Conservation (phyloP, 2,888 invertebrate genomes). For the Operophtera brumata region DNA sequence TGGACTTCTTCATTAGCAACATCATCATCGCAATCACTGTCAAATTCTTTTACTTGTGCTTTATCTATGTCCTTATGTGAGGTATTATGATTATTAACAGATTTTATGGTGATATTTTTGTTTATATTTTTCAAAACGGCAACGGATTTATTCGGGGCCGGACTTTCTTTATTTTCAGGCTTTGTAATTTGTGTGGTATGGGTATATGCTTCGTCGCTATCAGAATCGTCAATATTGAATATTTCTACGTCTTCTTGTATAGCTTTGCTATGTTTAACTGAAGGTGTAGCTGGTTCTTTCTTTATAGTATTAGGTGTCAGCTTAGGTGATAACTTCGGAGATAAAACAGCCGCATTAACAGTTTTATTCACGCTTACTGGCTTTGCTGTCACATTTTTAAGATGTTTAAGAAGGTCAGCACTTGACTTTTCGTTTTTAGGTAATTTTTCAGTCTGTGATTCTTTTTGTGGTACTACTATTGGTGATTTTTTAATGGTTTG, state of each 20-base stretch:
- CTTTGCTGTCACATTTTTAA: conserved; percentile 59
- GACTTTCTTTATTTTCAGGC: conserved; percentile 27
- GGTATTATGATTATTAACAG: conserved; percentile 29
- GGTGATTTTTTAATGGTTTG: conserved; percentile 28
- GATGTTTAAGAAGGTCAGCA: conserved; percentile 52
- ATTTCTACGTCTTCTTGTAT: conserved; percentile 61
- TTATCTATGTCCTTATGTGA: conserved; percentile 28
- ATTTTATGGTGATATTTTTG: conserved; percentile 59
- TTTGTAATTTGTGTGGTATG: conserved; percentile 24
- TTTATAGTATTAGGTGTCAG: conserved; percentile 34
- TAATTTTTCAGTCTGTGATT: conserved; percentile 22
- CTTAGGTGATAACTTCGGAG: conserved; percentile 32
- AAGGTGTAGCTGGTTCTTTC: conserved; percentile 15
- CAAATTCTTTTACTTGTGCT: conserved; percentile 27
- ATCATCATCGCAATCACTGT: conserved; percentile 32
- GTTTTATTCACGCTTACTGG: conserved; percentile 33
- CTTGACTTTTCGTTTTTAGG: conserved; percentile 37
- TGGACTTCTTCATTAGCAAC: conserved; percentile 17
- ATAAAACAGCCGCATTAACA: conserved; percentile 12
- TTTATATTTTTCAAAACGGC: conserved; percentile 51
- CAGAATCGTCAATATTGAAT: conserved; percentile 70
- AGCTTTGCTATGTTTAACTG: conserved; percentile 37
- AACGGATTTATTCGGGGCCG: conserved; percentile 17
- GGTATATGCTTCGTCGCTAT: conserved; percentile 54
- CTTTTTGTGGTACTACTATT: conserved; percentile 18